Base-by-base conservation (phyloP, 2,113 vertebrate genomes). In the Hippocampus comes region DNA sequence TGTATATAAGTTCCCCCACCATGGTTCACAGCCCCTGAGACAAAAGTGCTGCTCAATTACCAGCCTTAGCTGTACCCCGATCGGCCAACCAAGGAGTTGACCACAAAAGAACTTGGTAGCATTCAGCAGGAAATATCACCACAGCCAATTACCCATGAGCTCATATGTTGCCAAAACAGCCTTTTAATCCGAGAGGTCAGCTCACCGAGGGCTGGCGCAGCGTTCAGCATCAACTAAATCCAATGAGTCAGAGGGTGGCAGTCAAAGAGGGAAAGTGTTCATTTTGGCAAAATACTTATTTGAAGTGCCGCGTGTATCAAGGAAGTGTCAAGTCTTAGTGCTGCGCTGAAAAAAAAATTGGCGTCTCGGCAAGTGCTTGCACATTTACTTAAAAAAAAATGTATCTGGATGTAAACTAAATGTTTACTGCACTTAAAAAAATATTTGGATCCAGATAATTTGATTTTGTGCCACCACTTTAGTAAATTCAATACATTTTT, bases 111-210 rank as follows among this genome's bases (percentile, higher is more conserved):
- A 88, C 78, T 85, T 90, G 83, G 85, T 86, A 86, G 82, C 84
- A 82, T 90, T 86, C 78, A 87, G 83, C 82, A 87, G 88, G 89
- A 93, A 91, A 90, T 78, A 80, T 90, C 84, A 83, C 77, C 85
- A 82, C 82, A 46, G 79, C 87, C 88, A 90, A 84, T 91, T 88
- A 89, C 85, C 86, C 88, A 78, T 90, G 85, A 89, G 84, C 85
- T 90, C 84, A 87, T 81, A 66, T 92, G 89, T 93, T 92, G 87
- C 89, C 91, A 90, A 86, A 93, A 93, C 88, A 93, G 77, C 79
- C 84, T 81, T 48, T 85, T 91, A 91, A 92, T 92, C 90, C 84
- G 76, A 88, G 85, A 68, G 80, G 77, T 75, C 83, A 87, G 82
- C 78, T 77, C 77, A 81, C 72, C n/a, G 81, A 78, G 72, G 75